These are phyloP conservation scores for Anarsia innoxiella DNA, from an alignment of 2,888 invertebrate species.

Conservation along the genomic window DNA sequence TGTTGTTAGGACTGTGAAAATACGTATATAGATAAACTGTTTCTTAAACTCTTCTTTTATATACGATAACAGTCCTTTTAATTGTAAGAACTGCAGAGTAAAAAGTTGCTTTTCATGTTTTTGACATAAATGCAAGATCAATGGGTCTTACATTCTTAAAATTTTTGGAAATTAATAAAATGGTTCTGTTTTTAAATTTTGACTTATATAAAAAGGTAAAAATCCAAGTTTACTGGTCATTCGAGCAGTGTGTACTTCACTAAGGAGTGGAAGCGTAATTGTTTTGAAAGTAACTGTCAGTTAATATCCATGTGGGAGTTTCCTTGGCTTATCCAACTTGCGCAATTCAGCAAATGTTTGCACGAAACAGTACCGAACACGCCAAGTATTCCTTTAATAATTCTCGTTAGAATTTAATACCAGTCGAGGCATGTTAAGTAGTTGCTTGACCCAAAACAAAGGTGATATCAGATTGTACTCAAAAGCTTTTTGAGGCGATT, in stretches of 20 bases:
- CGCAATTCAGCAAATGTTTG: constrained; percentile 46
- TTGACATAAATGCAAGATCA: too few species aligned
- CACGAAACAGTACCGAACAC: constrained; percentile 36
- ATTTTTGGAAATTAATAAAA: too few species aligned
- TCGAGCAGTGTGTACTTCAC: constrained; percentile 21
- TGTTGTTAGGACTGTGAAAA: too few species aligned
- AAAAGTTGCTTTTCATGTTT: too few species aligned
- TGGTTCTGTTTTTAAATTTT: too few species aligned
- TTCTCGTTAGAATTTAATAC: constrained; percentile 24
- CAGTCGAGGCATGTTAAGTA: constrained; percentile 32
- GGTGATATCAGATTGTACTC: constrained; percentile 37
- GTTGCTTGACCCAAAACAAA: constrained; percentile 36
- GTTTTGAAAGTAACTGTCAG: constrained; percentile 55
- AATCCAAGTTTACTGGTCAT: constrained; percentile 17
- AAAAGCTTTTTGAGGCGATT: constrained; percentile 38
- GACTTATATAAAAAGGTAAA: too few species aligned
- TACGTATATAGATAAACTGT: too few species aligned
- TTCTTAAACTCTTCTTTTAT: too few species aligned
- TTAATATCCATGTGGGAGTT: constrained; percentile 41
- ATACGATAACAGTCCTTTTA: too few species aligned
- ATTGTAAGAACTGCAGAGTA: too few species aligned
- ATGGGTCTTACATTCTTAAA: too few species aligned
- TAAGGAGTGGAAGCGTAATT: constrained; percentile 40
- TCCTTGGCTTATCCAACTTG: constrained; percentile 42
- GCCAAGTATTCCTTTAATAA: constrained; percentile 31